Conservation (phyloP, 2,797 vertebrate species). For the Craterocephalus amniculus region DNA sequence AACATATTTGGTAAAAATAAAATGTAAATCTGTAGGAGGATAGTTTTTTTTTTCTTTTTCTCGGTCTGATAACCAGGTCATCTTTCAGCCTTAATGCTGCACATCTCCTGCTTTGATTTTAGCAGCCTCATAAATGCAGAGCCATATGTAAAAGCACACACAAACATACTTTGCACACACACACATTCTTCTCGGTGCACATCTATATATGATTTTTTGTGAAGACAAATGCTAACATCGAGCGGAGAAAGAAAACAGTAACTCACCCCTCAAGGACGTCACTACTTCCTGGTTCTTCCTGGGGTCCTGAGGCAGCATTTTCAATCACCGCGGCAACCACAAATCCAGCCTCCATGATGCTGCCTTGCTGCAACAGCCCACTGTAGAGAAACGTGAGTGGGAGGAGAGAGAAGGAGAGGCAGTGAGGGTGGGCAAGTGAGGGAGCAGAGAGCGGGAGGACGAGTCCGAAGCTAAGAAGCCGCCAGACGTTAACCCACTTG, state of each 20-base stretch:
- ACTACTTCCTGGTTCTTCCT: slow-evolving; percentile 79
- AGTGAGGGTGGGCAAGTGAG: slow-evolving; percentile 24
- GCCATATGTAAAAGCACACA: not conserved
- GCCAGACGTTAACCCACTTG: slow-evolving; percentile 71
- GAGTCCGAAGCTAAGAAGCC: slow-evolving; percentile 52
- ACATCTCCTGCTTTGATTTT: slow-evolving; percentile 20
- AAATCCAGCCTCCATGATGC: slow-evolving; percentile 85
- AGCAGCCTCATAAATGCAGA: slow-evolving; percentile 29
- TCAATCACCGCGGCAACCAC: slow-evolving; percentile 83
- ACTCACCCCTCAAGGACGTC: slow-evolving; percentile 84
- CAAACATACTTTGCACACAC: slow-evolving; percentile 2
- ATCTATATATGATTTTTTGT: not conserved
- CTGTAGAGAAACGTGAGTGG: slow-evolving; percentile 70
- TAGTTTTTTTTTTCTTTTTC: not conserved
- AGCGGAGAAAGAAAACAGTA: slow-evolving; percentile 34
- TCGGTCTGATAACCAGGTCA: slow-evolving; percentile 21
- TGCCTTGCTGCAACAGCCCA: slow-evolving; percentile 80
- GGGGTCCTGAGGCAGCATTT: slow-evolving; percentile 78
- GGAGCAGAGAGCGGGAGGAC: slow-evolving; percentile 38
- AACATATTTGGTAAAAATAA: slow-evolving; percentile 12
- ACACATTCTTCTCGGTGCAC: not conserved
- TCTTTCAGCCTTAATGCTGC: slow-evolving; percentile 2
- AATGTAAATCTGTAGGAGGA: slow-evolving; percentile 2
- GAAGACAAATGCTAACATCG: slow-evolving; percentile 35
- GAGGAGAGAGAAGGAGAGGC: slow-evolving; percentile 39